phyloP scores from a whole-genome alignment of 1,140 invertebrate species.

The Globodera ellingtonae region DNA sequence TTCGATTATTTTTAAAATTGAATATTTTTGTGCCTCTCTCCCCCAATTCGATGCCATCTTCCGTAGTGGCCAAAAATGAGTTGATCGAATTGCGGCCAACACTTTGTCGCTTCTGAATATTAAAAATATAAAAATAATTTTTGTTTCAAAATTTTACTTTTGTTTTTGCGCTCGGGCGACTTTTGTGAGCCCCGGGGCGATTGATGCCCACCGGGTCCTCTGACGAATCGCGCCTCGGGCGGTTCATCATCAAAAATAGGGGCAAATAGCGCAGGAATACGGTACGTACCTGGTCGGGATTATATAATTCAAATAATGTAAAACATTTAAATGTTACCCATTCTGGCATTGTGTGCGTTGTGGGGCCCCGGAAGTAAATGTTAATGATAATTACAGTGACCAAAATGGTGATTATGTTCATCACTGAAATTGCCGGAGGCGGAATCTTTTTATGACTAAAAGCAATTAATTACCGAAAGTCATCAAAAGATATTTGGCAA shows the following conservation, averaged over 20 bases:
- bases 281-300: constrained; percentile 71
- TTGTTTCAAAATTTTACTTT: too few species aligned
- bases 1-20: neutral
- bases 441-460: too few species aligned
- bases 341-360: constrained; percentile 75
- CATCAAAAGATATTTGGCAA: constrained; percentile 96
- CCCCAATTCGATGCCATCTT: constrained; percentile 7
- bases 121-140: too few species aligned
- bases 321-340: constrained; percentile 70
- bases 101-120: too few species aligned
- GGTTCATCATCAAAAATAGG: constrained; percentile 51
- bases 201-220: too few species aligned
- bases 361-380: constrained; percentile 94
- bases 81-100: too few species aligned
- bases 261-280: constrained; percentile 79
- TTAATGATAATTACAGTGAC: constrained; percentile 98
- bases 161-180: constrained; percentile 7
- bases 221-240: constrained; percentile 26
- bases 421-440: constrained; percentile 80
- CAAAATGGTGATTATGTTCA: constrained; percentile 95
- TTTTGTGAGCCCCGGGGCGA: too few species aligned
- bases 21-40: constrained; percentile 17
- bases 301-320: too few species aligned
- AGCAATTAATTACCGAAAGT: too few species aligned
- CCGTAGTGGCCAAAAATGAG: too few species aligned